Evolutionary conservation across 2,888 invertebrate genomes (phyloP).

Genomic region (Trichogramma dendrolimi): DNA sequence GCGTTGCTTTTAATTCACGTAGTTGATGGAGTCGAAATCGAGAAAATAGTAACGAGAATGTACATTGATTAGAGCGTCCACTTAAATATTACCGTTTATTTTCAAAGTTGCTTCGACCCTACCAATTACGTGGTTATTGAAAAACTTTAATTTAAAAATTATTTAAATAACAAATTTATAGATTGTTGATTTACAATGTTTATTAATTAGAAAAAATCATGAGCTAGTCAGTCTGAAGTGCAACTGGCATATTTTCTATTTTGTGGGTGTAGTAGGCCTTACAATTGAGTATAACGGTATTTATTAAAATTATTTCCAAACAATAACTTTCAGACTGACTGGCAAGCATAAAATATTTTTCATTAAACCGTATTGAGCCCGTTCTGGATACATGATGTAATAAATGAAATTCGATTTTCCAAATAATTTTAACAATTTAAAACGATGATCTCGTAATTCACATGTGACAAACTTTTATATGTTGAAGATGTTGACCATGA

Average conservation of each 20-base stretch:
- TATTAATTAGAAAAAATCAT: too few relatives aligned
- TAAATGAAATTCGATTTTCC: too few relatives aligned
- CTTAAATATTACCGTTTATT: not conserved
- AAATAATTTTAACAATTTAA: slow-evolving; percentile 4
- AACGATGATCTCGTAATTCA: slow-evolving; percentile 10
- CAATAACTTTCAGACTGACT: too few relatives aligned
- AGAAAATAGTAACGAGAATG: too few relatives aligned
- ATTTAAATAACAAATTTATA: not conserved
- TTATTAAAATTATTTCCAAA: too few relatives aligned
- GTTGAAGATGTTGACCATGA: slow-evolving; percentile 17
- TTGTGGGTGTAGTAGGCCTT: too few relatives aligned
- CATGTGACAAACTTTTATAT: too few relatives aligned
- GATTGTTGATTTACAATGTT: too few relatives aligned
- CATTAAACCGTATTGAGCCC: slow-evolving; percentile 37
- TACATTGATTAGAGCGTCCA: too few relatives aligned
- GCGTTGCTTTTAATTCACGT: slow-evolving; percentile 12
- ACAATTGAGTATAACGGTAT: too few relatives aligned
- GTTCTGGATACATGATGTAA: slow-evolving; percentile 48
- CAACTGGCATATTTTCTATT: too few relatives aligned
- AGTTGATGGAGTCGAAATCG: slow-evolving; percentile 1
- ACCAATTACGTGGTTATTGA: slow-evolving; percentile 6
- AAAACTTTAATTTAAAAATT: not conserved
- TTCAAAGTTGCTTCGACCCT: slow-evolving; percentile 18
- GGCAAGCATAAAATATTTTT: not conserved
- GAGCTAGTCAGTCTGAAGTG: too few relatives aligned